Evolutionary conservation across 2,797 vertebrate genomes (phyloP).

Genomic region (Dipus sagitta): DNA sequence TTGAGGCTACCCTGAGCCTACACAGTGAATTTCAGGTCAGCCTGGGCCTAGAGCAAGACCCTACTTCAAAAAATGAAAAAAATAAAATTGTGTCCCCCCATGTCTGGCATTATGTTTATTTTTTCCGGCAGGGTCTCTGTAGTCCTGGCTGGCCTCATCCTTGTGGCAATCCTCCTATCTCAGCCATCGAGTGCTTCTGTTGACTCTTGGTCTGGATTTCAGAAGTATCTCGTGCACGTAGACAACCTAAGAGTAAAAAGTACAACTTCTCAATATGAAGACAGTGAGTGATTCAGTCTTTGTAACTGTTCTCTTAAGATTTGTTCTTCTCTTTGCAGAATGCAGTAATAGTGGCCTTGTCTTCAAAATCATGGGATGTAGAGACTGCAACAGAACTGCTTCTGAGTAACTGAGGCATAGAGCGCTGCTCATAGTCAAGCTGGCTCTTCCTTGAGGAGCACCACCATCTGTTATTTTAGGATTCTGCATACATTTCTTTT

Average conservation of each 20-base stretch:
- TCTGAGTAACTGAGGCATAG: slow-evolving; percentile 96
- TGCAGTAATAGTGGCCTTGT: slow-evolving; percentile 99
- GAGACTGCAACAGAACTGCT: slow-evolving; percentile 98
- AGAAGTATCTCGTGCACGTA: neutral
- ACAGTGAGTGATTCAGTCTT: neutral
- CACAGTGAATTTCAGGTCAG: too few relatives aligned
- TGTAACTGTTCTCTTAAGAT: slow-evolving; percentile 36
- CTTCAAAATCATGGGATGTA: slow-evolving; percentile 99
- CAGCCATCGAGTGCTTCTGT: neutral
- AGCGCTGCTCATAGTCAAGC: slow-evolving; percentile 88
- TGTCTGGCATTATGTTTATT: too few relatives aligned
- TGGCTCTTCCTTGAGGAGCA: slow-evolving; percentile 90
- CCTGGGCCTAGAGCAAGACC: too few relatives aligned
- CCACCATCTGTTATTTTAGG: slow-evolving; percentile 91
- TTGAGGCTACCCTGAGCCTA: too few relatives aligned
- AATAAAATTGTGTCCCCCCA: too few relatives aligned
- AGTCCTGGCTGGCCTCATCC: too few relatives aligned
- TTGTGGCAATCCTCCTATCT: too few relatives aligned
- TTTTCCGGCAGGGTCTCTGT: too few relatives aligned
- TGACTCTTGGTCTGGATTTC: slow-evolving; percentile 32
- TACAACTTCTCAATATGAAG: too few relatives aligned
- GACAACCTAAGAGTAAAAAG: neutral
- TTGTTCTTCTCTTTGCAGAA: slow-evolving; percentile 90
- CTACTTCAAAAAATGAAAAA: too few relatives aligned
- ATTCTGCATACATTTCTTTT: slow-evolving; percentile 96